Base-by-base conservation (phyloP, 2,888 invertebrate genomes). In the Pristionchus japonicus region DNA sequence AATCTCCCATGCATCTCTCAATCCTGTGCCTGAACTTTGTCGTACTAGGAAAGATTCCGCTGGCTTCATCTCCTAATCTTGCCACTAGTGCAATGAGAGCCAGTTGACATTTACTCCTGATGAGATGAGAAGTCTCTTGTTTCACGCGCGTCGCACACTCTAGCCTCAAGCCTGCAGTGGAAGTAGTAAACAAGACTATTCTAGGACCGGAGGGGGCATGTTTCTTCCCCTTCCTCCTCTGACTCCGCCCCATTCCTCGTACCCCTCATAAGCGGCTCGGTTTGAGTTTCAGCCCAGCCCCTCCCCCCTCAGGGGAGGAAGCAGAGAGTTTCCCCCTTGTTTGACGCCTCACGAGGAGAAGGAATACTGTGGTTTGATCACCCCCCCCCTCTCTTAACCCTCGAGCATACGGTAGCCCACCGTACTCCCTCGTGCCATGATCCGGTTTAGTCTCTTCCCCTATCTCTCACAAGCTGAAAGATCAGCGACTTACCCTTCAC, bases 151-250 rank as follows among this genome's bases (percentile, higher is more conserved):
- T n/a, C n/a, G n/a, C n/a, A 37, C 43, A n/a, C 43, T 9, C 43
- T 27, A n/a, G n/a, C n/a, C n/a, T n/a, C n/a, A n/a, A n/a, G 43
- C 47, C 43, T 77, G 77, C 77, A 77, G 37, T 43, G 77, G 43
- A 77, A 47, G 77, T 77, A 43, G 77, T 77, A 77, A 77, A 77
- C 77, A 77, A 77, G 43, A 77, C 77, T 77, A 77, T 77, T 77
- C 47, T 77, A 47, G 77, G 77, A n/a, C 77, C 37, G 31, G 20
- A 3, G n/a, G n/a, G n/a, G n/a, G n/a, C 15, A 70, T 43, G 77
- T 77, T 77, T 77, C 77, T 77, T 77, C 77, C 57, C 57, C 43
- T 77, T 47, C 77, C 43, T 77, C n/a, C n/a, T 47, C 77, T 43
- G 47, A 74, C 77, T 43, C 77, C 77, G 77, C 77, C 77, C 77